Base-by-base conservation (phyloP, 2,888 invertebrate species). In the Eurois occulta region DNA sequence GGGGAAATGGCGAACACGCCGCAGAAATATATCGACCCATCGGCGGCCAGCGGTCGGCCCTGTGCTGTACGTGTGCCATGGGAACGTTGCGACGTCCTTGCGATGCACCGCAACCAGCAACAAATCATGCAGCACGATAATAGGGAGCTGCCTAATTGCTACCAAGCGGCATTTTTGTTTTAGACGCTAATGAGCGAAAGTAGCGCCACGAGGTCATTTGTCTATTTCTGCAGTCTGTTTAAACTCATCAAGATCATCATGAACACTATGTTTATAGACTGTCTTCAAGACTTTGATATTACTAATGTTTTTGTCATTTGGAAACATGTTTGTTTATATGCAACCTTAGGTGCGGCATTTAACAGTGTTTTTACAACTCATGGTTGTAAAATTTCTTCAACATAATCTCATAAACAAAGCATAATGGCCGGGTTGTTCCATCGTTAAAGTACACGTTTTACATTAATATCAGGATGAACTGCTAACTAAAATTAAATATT, bases 1-100 rank as follows among this genome's bases (percentile, higher is more conserved):
- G 83, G 87, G 89, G 89, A 91, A 93, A 94, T 93, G 93, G 93
- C 93, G 92, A 94, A 93, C 94, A 94, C 91, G 94, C 94, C 94
- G 95, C 95, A 95, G 95, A 95, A 95, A 94, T 94, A 94, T 96
- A 96, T 96, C 96, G 96, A 96, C 95, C 96, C 93, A 93, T 89
- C 88, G 91, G 85, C 89, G 92, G 90, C 90, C 93, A 91, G 84
- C 89, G 94, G 92, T 88, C 93, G 92, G 91, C 92, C 90, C 88
- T 87, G 87, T 88, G 79, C 77, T 87, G 87, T 92, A 91, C 91
- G 88, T 92, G 89, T 91, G 92, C 92, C 92, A 94, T 94, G 91
- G 93, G 90, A 92, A 88, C 89, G 89, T 91, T 92, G 92, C 91
- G 92, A 91, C 92, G 93, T 92, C 92, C 93, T 92, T 92, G 91